Conservation (phyloP, 2,113 vertebrate genomes). For the Elaphurus davidianus region DNA sequence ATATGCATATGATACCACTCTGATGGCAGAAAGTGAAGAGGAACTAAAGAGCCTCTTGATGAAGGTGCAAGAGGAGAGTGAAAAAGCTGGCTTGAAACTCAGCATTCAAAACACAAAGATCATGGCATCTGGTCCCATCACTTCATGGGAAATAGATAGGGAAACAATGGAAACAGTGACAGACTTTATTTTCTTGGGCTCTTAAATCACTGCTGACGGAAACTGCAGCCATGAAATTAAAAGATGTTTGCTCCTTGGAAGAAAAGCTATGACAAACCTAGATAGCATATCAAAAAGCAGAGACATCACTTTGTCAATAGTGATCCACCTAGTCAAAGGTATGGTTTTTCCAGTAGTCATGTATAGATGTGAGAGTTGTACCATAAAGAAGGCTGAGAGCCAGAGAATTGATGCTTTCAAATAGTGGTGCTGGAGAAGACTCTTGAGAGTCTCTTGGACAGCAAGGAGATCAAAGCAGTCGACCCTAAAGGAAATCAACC, state of each 20-base stretch:
- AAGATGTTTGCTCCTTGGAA: background rate
- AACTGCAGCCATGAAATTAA: background rate
- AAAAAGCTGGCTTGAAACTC: background rate
- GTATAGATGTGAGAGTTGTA: background rate
- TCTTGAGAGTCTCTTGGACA: background rate
- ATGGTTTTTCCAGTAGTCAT: background rate
- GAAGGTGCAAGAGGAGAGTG: background rate
- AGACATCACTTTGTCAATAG: background rate
- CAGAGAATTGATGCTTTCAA: background rate
- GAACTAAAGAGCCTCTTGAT: background rate
- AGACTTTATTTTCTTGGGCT: background rate
- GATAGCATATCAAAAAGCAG: background rate
- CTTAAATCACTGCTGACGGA: background rate
- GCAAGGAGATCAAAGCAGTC: background rate
- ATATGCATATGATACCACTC: background rate
- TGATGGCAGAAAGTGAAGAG: background rate
- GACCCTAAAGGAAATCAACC: background rate
- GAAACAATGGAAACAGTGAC: background rate
- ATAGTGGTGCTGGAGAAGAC: background rate
- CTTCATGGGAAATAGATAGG: background rate
- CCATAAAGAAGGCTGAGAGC: background rate
- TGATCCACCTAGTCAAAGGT: background rate
- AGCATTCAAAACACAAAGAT: background rate
- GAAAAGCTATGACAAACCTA: background rate
- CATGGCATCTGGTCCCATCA: background rate